Evolutionary conservation across 1,140 invertebrate species (phyloP), one percentile per base, ranked within the genome.

Genomic region (Drosophila subobscura): DNA sequence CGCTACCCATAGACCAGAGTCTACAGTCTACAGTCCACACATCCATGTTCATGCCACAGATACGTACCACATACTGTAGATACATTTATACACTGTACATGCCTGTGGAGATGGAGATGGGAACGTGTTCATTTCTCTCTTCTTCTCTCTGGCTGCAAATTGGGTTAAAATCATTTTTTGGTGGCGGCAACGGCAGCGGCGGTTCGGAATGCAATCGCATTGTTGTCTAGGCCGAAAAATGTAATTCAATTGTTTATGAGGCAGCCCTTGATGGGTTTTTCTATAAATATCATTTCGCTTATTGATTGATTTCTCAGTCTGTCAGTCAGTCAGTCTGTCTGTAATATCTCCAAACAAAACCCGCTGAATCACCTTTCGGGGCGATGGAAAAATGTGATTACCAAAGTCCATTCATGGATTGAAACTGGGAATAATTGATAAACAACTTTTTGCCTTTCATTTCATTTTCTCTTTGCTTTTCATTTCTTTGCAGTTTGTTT

Each of bases 161-260:
- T 74, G 59, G 47, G 71, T 74, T 74, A 74, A 74, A 74, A 57
- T 56, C 50, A 16, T 37, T 61, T 42, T 40, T 50, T 49, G 22
- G 2, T 23, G 14, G 12, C 33, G 8, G n/a, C n/a, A n/a, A 7
- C 25, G 12, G 59, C 51, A 20, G 16, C 16, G 16, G 16, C 16
- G 1, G 16, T 20, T 20, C 16, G 16, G 74, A 73, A 65, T 74
- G 71, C 71, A 74, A 74, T 74, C 55, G 56, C 67, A 72, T 72
- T 72, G 56, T 52, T 16, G 66, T 37, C 33, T 37, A 37, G 49
- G 65, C 37, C 64, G 25, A 37, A 60, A 71, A 59, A 52, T 12
- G 33, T 29, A 71, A 71, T 72, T 65, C 71, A 74, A 74, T 74
- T 74, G 47, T 74, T 65, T 70, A 70, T 70, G 66, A 47, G 51